Evolutionary conservation across 2,888 invertebrate genomes (phyloP).

Genomic region (Plusia festucae): DNA sequence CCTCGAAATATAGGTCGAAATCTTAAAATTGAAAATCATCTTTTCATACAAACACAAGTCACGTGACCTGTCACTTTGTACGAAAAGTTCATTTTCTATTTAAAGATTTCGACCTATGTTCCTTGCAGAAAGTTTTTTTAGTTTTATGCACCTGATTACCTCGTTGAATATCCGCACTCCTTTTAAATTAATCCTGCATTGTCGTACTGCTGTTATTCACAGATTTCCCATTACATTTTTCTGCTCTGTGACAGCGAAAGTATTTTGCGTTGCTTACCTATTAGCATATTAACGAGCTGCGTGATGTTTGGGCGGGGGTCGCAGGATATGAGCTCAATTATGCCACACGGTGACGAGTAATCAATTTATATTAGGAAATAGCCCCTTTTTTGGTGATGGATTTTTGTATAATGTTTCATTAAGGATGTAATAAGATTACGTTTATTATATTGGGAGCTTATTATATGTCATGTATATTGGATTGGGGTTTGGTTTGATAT

Average conservation of each 20-base stretch:
- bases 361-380: conserved; percentile 14
- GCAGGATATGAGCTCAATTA: conserved; percentile 19
- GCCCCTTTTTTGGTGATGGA: conserved; percentile 4
- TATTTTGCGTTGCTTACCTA: conserved; percentile 12
- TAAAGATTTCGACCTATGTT: too few relatives aligned
- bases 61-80: too few relatives aligned
- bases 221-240: background rate
- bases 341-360: conserved; percentile 27
- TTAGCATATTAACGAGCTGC: conserved; percentile 16
- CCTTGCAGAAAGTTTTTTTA: too few relatives aligned
- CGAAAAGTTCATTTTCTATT: too few relatives aligned
- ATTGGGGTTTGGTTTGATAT: background rate
- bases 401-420: conserved; percentile 2
- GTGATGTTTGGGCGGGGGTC: conserved; percentile 6
- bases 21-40: too few relatives aligned
- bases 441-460: conserved; percentile 1
- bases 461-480: background rate
- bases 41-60: too few relatives aligned
- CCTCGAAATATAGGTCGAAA: too few relatives aligned
- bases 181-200: background rate
- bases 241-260: conserved; percentile 6
- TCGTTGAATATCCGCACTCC: too few relatives aligned
- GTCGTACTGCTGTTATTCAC: background rate
- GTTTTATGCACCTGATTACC: too few relatives aligned
- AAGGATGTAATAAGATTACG: background rate